Base-by-base conservation (phyloP, 2,797 vertebrate genomes). In the Carduelis carduelis region DNA sequence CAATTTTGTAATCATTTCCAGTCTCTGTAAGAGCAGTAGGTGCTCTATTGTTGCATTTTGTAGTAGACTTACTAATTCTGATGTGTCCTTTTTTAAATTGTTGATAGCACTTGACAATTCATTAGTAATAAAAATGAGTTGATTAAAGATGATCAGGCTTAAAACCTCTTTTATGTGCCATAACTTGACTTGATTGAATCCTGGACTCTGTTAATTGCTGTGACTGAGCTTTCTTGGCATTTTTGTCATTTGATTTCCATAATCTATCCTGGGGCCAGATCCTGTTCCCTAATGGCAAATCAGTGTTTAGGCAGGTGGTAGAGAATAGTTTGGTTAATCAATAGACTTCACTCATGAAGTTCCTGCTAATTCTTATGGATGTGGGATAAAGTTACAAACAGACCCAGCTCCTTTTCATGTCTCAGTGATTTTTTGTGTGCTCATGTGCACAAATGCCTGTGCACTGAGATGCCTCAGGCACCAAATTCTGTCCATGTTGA, bases 41-140 rank as follows among this genome's bases (percentile, higher is more conserved):
- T 93, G 76, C 59, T 83, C 74, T 78, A 7, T 68, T 94, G 52
- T 76, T 94, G 41, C 27, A 4, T 95, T 93, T 95, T 91, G 37
- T 82, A 79, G 86, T 66, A 92, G 55, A 49, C 27, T 65, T 85
- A 53, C 61, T 90, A 88, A 95, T 94, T 93, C 64, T 88, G 60
- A 66, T 94, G 32, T 55, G 68, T 86, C 77, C 50, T 91, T 91
- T 90, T 78, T 76, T 16, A 79, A 92, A 89, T 50, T 92, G 92
- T 92, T 95, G 72, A 72, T 96, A 92, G 69, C 80, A 93, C 87
- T 96, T 89, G 87, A 95, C 86, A 93, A 93, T 95, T 96, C 85
- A 94, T 95, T 94, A 92, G 74, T 93, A 64, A 68, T 90, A 94
- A 95, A 96, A 93, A 76, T 0, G 8, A 89, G 77, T 89, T 95